A percentile compares a stretch with the other conserved stretches of the same genome.
phyloP scores from a whole-genome alignment of 2,797 vertebrate genomes.

The Botia kubotai region DNA sequence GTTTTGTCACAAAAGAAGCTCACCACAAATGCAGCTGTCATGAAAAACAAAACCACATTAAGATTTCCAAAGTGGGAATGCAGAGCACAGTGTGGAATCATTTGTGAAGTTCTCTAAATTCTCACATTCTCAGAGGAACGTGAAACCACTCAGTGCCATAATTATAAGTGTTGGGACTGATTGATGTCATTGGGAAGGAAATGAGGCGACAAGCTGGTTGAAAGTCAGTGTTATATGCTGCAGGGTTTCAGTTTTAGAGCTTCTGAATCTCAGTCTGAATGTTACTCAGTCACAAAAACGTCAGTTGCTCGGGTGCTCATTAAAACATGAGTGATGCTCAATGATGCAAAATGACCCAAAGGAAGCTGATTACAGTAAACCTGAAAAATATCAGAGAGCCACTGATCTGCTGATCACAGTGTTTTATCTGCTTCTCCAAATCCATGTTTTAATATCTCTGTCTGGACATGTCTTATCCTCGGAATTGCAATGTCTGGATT shows the following conservation, averaged over 20 bases:
- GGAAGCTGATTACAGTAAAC: constrained; percentile 23
- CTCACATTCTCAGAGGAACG: constrained; percentile 17
- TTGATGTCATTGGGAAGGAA: constrained; percentile 11
- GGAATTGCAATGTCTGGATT: not conserved
- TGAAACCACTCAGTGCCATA: constrained; percentile 8
- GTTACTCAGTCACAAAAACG: constrained; percentile 32
- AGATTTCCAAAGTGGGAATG: constrained; percentile 26
- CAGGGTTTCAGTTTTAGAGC: constrained; percentile 1
- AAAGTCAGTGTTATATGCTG: constrained; percentile 13
- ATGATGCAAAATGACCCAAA: constrained; percentile 24
- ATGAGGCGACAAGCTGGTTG: constrained; percentile 2
- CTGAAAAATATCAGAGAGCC: constrained; percentile 13
- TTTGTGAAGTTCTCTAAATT: constrained; percentile 10
- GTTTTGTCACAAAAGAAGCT: not conserved
- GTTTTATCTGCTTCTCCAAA: not conserved
- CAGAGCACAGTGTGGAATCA: constrained; percentile 7
- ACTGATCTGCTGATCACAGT: not conserved
- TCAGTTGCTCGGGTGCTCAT: constrained; percentile 20
- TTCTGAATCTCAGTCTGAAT: constrained; percentile 18
- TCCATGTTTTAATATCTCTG: not conserved
- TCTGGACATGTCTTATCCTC: not conserved
- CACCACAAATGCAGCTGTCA: constrained; percentile 27
- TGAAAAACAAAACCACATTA: constrained; percentile 23
- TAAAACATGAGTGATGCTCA: constrained; percentile 19
- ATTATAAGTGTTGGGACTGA: constrained; percentile 8